Evolutionary conservation across 2,888 invertebrate species (phyloP), one percentile per base, ranked within the genome.

Genomic region (Nineta flava): DNA sequence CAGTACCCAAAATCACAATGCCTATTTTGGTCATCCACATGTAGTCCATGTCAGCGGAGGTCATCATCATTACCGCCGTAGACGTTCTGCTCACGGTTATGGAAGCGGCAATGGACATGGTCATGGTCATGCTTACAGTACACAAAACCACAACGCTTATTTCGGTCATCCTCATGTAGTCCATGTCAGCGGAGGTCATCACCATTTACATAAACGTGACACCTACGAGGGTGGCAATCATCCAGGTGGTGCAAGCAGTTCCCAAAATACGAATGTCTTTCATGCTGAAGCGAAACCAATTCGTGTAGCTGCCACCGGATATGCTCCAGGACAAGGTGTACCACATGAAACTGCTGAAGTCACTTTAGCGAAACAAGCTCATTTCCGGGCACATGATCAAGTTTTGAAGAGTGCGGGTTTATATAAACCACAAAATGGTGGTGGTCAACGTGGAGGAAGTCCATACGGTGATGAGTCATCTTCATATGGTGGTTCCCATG

Each of bases 341-440:
- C 52, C 52, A 6, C 51, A 51, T 34, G 52, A 52, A 31, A 51
- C 52, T 12, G 48, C 52, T 46, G 52, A 52, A 49, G 49, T 52
- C 15, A 47, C 47, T 3, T 48, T 48, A n/a, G 52, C 50, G n/a
- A 46, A 48, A 12, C 41, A 44, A 21, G 46, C 40, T 13, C 52
- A 52, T 42, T 44, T 52, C 12, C 44, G 47, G 10, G 51, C 50
- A 1, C 47, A 32, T 34, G 49, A 46, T 45, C 45, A 49, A 31
- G 51, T 49, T 9, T 15, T 38, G n/a, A 38, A 38, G 15, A n/a
- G 15, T 13, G 15, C 38, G 2, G 38, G 38, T 21, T 15, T 13
- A 6, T 46, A 46, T 12, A 26, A 26, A 26, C 26, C 26, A 5
- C 26, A 26, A 26, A n/a, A n/a, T n/a, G 44, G 26, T 17, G 21